Evolutionary conservation across 2,888 invertebrate genomes (phyloP).

Genomic region (Agrotis clavis): DNA sequence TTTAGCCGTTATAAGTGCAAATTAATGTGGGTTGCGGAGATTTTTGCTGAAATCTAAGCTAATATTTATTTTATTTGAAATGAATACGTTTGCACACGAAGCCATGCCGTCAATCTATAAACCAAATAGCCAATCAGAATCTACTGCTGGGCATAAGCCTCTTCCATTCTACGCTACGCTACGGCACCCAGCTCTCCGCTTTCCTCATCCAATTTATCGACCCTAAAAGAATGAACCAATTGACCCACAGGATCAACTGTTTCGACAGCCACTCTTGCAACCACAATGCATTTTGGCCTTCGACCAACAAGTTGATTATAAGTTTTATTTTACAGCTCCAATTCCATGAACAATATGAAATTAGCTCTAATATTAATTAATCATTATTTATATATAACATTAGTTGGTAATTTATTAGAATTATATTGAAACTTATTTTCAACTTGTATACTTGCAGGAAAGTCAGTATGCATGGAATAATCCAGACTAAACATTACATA

Average conservation of each 20-base stretch:
- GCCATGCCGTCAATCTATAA: neutral
- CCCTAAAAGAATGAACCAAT: neutral
- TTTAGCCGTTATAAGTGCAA: constrained; percentile 43
- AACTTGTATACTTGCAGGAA: constrained; percentile 28
- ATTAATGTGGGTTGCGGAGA: constrained; percentile 28
- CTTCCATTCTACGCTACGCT: neutral
- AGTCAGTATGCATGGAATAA: constrained; percentile 27
- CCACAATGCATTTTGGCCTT: neutral
- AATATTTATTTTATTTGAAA: neutral
- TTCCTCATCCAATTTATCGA: neutral
- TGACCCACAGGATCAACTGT: constrained; percentile 1
- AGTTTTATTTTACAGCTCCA: too few species aligned
- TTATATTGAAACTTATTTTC: neutral
- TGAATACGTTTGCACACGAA: neutral
- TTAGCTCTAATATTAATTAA: neutral
- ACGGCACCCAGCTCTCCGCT: too few species aligned
- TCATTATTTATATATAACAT: neutral
- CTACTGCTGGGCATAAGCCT: neutral
- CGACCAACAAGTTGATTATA: constrained; percentile 17
- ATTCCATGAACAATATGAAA: neutral
- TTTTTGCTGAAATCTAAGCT: neutral
- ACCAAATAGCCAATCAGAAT: neutral
- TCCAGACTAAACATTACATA: constrained; percentile 28
- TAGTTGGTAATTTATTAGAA: neutral
- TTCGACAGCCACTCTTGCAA: constrained; percentile 7